Evolutionary conservation across 2,888 invertebrate genomes (phyloP), one percentile per base, ranked within the genome.

Genomic region (Apomyelois bistriatella): DNA sequence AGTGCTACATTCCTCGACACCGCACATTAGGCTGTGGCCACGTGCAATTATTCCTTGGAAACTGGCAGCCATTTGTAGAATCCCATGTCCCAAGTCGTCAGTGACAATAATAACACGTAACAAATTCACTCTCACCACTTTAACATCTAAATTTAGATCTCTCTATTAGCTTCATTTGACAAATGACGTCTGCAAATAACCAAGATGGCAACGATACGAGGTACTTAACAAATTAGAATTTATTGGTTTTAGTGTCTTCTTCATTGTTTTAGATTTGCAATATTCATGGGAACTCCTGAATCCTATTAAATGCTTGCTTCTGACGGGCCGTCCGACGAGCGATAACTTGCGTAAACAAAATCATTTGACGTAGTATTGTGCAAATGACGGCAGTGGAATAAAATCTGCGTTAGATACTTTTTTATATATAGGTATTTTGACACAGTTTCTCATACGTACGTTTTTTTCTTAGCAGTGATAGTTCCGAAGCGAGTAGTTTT

Each of bases 1-100:
- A 80, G 79, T 80, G 82, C 74, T 63, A 79, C 81, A 82, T 82
- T 82, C 79, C 79, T 60, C 72, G 70, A 68, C 76, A 81, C 85
- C 84, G 81, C 85, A 82, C 79, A 82, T 82, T 79, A 82, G 69
- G 68, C 71, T 74, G 78, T 65, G 74, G 75, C 75, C 59, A 68
- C 63, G 57, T 73, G 70, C 77, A 82, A 83, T 84, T 82, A 83
- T 79, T 68, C 60, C 53, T 50, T 32, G 43, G 48, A 43, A 37
- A 55, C 50, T 47, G 51, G 17, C 40, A 47, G 12, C 16, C 6
- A 22, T 28, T 38, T 38, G 30, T 30, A 30, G 49, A 49, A 30
- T 17, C 15, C 28, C 28, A 9, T 30, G 6, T 32, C 1, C 12
- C 12, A 6, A 43, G 28, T 28, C 22, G 3, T 22, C 5, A n/a